Conservation (phyloP, 2,797 vertebrate genomes). For the Argentina silus region DNA sequence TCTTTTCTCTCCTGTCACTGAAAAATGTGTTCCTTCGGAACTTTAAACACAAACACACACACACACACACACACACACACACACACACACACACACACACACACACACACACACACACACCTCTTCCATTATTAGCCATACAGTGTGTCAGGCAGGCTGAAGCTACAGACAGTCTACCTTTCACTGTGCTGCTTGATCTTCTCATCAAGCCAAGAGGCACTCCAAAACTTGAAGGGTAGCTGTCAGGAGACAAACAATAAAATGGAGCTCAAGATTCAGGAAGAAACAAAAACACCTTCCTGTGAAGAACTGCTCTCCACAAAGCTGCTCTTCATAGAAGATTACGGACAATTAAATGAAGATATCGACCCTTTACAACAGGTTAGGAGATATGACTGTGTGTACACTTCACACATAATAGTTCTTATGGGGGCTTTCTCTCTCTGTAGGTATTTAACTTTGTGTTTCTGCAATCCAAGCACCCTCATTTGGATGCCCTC, state of each 20-base stretch:
- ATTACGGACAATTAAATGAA: background rate
- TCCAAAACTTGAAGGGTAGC: background rate
- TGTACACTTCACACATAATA: background rate
- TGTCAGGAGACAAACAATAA: constrained; percentile 1
- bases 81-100: background rate
- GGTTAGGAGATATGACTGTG: background rate
- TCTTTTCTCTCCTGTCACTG: constrained; percentile 1
- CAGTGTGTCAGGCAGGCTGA: constrained; percentile 10
- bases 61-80: background rate
- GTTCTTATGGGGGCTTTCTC: background rate
- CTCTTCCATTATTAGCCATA: constrained; percentile 4
- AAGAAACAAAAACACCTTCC: constrained; percentile 14
- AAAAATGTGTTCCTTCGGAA: constrained; percentile 2
- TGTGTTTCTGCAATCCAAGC: background rate
- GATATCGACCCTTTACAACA: background rate
- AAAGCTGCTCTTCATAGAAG: background rate
- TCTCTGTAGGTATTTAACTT: background rate
- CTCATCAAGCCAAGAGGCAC: constrained; percentile 3
- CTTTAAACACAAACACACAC: background rate
- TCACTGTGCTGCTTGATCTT: constrained; percentile 6
- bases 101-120: constrained; percentile 2
- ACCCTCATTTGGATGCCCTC: constrained; percentile 2
- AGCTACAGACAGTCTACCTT: constrained; percentile 8
- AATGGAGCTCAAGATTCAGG: background rate
- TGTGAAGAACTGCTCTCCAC: constrained; percentile 41